phyloP scores from a whole-genome alignment of 2,113 vertebrate species.

The Hippopotamus amphibius region DNA sequence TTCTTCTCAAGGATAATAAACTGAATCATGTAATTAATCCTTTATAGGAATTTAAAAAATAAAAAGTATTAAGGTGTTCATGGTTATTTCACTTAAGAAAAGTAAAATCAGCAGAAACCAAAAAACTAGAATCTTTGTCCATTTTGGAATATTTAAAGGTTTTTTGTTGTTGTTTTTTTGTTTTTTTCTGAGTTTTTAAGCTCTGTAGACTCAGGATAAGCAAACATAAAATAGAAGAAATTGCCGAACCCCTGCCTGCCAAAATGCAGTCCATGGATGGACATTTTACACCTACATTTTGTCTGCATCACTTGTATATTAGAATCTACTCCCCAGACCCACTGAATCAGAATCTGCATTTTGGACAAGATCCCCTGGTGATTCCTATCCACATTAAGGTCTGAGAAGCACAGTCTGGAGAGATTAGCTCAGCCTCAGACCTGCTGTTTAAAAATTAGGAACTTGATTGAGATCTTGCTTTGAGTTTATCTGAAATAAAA shows the following conservation, averaged over 20 bases:
- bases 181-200: not conserved
- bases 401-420: not conserved
- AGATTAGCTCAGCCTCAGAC: not conserved
- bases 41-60: not conserved
- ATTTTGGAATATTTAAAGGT: not conserved
- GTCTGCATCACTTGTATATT: not conserved
- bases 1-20: not conserved
- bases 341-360: not conserved
- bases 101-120: not conserved
- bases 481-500: slow-evolving; percentile 43
- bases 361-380: not conserved
- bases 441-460: slow-evolving; percentile 23
- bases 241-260: not conserved
- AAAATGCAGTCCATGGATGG: not conserved
- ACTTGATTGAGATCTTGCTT: not conserved
- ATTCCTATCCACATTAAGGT: not conserved
- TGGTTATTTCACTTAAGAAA: not conserved
- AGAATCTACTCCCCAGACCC: not conserved
- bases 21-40: not conserved
- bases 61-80: not conserved
- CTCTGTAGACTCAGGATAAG: not conserved
- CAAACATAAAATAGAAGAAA: not conserved
- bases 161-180: not conserved
- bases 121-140: not conserved
- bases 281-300: no score